These are phyloP conservation scores for Pharmacophagus antenor DNA, from an alignment of 2,888 invertebrate genomes.

Conservation along the genomic window DNA sequence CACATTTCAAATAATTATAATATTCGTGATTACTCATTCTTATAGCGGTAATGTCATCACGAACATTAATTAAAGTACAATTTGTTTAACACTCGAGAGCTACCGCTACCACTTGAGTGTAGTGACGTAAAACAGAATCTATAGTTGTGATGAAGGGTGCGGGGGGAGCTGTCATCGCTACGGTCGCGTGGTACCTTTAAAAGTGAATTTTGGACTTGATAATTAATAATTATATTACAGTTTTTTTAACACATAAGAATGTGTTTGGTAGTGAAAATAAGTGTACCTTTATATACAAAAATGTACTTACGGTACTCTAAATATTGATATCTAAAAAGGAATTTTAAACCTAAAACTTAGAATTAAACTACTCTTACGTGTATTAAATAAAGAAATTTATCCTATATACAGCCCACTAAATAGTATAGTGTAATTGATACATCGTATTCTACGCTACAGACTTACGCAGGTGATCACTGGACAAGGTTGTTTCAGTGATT, in stretches of 20 bases:
- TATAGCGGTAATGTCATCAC: neutral
- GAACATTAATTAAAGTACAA: conserved; percentile 4
- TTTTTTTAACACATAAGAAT: neutral
- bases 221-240: neutral
- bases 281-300: too few relatives aligned
- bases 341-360: too few relatives aligned
- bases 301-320: too few relatives aligned
- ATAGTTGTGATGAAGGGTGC: conserved; percentile 3
- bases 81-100: conserved; percentile 13
- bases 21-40: neutral
- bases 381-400: too few relatives aligned
- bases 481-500: too few relatives aligned
- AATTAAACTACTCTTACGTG: too few relatives aligned
- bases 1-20: neutral
- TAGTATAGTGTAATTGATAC: too few relatives aligned
- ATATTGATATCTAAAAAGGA: too few relatives aligned
- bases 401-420: too few relatives aligned
- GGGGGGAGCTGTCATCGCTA: conserved; percentile 12
- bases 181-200: conserved; percentile 10
- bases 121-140: conserved; percentile 23
- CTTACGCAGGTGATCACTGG: too few relatives aligned
- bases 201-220: neutral
- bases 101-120: conserved; percentile 18
- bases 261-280: neutral
- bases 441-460: too few relatives aligned